These are phyloP conservation scores for Hyles vespertilio DNA, from an alignment of 1,140 invertebrate genomes.

Conservation along the genomic window DNA sequence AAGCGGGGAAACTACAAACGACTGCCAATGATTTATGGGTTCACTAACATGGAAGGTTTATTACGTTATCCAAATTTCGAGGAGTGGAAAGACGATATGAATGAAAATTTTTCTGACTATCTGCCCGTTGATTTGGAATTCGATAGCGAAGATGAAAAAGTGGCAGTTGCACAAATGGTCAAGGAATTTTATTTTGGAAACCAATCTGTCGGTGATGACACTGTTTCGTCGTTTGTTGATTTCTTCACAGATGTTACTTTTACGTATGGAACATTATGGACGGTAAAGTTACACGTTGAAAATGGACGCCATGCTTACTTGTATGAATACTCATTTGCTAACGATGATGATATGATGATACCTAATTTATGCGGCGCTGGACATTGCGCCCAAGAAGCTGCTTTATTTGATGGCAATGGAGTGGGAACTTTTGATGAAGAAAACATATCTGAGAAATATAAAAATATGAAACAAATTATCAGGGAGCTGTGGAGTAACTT, in stretches of 20 bases:
- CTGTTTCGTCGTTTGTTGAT: conserved; percentile 40
- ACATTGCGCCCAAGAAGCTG: neutral
- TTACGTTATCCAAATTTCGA: conserved; percentile 33
- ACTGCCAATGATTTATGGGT: conserved; percentile 25
- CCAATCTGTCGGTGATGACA: conserved; percentile 27
- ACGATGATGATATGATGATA: conserved; percentile 10
- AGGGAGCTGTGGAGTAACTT: neutral
- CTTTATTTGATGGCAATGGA: neutral
- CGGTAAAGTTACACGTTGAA: conserved; percentile 33
- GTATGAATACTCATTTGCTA: conserved; percentile 42
- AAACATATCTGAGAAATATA: no score
- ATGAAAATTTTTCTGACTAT: conserved; percentile 46
- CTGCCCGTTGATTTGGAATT: conserved; percentile 44
- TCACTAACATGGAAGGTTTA: conserved; percentile 46
- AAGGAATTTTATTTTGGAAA: conserved; percentile 42
- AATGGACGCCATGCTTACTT: conserved; percentile 44
- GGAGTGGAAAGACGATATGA: conserved; percentile 44
- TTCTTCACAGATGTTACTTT: conserved; percentile 43
- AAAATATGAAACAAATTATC: no score
- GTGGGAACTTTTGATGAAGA: neutral
- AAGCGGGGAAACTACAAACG: conserved; percentile 30
- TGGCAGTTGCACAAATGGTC: conserved; percentile 24
- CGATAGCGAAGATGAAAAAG: conserved; percentile 26
- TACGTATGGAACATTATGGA: conserved; percentile 32
- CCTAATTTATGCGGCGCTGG: neutral